Base-by-base conservation (phyloP, 2,113 vertebrate genomes). In the Chloroceryle aenea region DNA sequence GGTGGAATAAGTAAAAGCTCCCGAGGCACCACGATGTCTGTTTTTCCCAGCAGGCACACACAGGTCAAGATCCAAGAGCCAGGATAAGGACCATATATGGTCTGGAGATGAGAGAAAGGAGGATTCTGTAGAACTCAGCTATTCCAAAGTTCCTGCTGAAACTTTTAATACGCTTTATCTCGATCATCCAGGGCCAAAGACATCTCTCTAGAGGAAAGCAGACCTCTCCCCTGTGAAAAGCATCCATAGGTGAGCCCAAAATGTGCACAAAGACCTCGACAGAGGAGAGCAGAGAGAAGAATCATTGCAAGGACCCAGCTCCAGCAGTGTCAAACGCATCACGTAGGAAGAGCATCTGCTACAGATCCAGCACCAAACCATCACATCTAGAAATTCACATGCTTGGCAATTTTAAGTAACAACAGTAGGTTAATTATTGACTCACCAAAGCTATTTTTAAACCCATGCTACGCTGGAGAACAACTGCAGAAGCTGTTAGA, bases 401-500 rank as follows among this genome's bases (percentile, higher is more conserved):
- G 0, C 74, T 5, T 11, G 40, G 23, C 47, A 72, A 15, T 1
- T 20, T 32, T 4, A 13, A 80, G 47, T 18, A 72, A 10, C 6
- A 84, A 43, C 12, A 25, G 47, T 0, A 26, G 59, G 85, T 95
- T 92, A 90, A 92, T 56, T 40, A 59, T 21, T 74, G 64, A 53
- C 69, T 62, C 53, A 56, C 50, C 38, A 45, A 63, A 91, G 74
- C 36, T 76, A 18, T 75, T 81, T 90, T 78, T 56, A 58, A 88
- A 26, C 12, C 7, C 4, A 71, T 74, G 72, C 67, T 69, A 27
- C 12, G 64, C 34, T 55, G 77, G 26, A 77, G 34, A 63, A 80
- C 71, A 63, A 32, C 71, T 66, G 48, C 69, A 95, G 82, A 55
- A 94, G 94, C 71, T 68, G 52, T 12, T 75, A 50, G 38, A 88